Evolutionary conservation across 2,888 invertebrate genomes (phyloP).

Genomic region (Stenodema calcarata): DNA sequence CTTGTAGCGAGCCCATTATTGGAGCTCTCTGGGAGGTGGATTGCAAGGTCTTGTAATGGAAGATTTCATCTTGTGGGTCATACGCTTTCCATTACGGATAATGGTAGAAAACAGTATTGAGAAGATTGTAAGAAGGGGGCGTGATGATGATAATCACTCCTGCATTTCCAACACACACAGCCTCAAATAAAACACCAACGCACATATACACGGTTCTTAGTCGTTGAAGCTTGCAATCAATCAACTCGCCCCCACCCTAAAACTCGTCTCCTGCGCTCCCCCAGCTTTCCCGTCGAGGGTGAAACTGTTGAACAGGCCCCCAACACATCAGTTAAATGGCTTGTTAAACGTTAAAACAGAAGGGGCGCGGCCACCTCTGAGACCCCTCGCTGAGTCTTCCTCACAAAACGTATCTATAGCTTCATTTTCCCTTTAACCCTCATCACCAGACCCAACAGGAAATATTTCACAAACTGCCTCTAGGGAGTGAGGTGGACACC

Average conservation of each 20-base stretch:
- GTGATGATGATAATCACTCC: constrained; percentile 38
- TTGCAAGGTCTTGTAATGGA: constrained; percentile 14
- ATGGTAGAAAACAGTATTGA: constrained; percentile 12
- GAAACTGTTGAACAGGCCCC: constrained; percentile 37
- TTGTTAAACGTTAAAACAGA: constrained; percentile 43
- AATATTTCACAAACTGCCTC: background rate
- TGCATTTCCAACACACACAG: background rate
- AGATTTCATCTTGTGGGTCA: background rate
- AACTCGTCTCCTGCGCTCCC: background rate
- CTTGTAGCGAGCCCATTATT: no score
- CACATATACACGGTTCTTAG: background rate
- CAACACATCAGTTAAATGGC: constrained; percentile 41
- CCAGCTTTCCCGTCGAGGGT: background rate
- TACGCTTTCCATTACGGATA: constrained; percentile 23
- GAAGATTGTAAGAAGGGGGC: background rate
- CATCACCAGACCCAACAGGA: background rate
- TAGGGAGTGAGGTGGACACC: background rate
- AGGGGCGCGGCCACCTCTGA: background rate
- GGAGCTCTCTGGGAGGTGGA: no score
- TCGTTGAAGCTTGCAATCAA: constrained; percentile 24
- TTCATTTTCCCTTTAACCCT: background rate
- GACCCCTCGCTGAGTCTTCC: background rate
- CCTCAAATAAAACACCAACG: background rate
- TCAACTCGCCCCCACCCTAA: constrained; percentile 16
- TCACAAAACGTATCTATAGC: background rate